Conservation (phyloP, 2,888 invertebrate genomes). For the Pseudococcus jackbeardsleyi region DNA sequence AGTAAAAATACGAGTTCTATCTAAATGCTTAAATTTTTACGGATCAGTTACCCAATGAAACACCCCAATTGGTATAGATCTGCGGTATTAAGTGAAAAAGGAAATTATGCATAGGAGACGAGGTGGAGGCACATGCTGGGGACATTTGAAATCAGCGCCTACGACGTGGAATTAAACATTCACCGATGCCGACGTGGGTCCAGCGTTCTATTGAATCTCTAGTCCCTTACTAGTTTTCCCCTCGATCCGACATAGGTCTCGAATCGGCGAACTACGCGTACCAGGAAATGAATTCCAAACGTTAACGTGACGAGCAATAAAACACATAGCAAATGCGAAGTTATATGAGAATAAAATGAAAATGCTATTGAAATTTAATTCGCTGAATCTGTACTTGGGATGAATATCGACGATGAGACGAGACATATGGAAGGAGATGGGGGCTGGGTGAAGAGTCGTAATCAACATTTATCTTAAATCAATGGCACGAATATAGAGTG, state of each 20-base stretch:
- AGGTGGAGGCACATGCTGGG: background rate
- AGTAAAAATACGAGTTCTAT: background rate
- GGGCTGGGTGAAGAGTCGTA: too few species aligned
- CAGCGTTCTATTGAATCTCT: background rate
- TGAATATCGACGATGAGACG: constrained; percentile 2
- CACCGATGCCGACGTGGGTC: background rate
- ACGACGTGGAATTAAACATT: constrained; percentile 22
- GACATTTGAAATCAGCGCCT: constrained; percentile 8
- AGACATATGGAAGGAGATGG: background rate
- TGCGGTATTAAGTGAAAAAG: background rate
- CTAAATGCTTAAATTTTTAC: background rate
- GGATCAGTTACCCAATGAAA: background rate
- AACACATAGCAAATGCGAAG: background rate
- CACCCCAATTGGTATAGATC: background rate
- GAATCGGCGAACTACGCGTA: background rate
- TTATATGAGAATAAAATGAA: constrained; percentile 30
- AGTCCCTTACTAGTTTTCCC: background rate
- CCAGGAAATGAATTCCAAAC: constrained; percentile 30
- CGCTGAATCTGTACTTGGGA: constrained; percentile 10
- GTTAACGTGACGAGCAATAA: constrained; percentile 47
- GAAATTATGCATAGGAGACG: background rate
- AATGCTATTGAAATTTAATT: constrained; percentile 30
- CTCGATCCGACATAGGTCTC: background rate
- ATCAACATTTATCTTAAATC: too few species aligned
- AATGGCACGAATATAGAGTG: too few species aligned